These are phyloP conservation scores for Jordanella pulchra DNA, from an alignment of 2,797 vertebrate species.

Conservation along the genomic window DNA sequence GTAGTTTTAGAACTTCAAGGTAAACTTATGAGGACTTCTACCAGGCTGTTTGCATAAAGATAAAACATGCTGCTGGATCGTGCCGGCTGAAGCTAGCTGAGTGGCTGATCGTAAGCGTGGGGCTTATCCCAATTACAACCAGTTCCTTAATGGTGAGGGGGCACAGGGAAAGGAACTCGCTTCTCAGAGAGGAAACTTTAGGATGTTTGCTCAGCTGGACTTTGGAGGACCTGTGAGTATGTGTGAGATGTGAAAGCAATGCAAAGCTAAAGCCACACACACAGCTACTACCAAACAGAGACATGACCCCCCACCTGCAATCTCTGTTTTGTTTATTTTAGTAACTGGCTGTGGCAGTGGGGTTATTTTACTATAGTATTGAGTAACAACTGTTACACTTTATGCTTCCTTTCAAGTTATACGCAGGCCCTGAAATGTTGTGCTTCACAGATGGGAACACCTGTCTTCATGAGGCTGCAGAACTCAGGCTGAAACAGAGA, in stretches of 20 bases:
- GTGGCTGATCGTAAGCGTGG: slow-evolving; percentile 60
- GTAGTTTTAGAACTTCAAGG: slow-evolving; percentile 79
- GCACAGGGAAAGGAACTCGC: slow-evolving; percentile 62
- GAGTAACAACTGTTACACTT: slow-evolving; percentile 77
- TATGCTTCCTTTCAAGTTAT: slow-evolving; percentile 72
- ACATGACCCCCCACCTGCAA: slow-evolving; percentile 49
- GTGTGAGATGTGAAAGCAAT: slow-evolving; percentile 43
- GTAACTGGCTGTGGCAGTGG: slow-evolving; percentile 77
- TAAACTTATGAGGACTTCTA: slow-evolving; percentile 77
- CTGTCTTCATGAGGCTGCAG: slow-evolving; percentile 46
- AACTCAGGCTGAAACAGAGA: slow-evolving; percentile 39
- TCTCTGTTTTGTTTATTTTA: slow-evolving; percentile 78
- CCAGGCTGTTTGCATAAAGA: slow-evolving; percentile 79
- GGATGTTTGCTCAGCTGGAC: slow-evolving; percentile 85
- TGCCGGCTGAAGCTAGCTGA: slow-evolving; percentile 58
- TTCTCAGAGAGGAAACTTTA: slow-evolving; percentile 63
- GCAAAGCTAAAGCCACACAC: slow-evolving; percentile 37
- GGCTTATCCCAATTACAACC: slow-evolving; percentile 65
- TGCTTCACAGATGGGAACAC: slow-evolving; percentile 56
- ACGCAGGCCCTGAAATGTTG: slow-evolving; percentile 52
- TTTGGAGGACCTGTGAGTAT: slow-evolving; percentile 56
- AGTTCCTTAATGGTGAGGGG: slow-evolving; percentile 56
- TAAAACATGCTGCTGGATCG: slow-evolving; percentile 72
- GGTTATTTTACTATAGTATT: slow-evolving; percentile 80
- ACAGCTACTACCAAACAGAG: slow-evolving; percentile 49